Base-by-base conservation (phyloP, 2,888 invertebrate genomes). In the Cryptus viduatorius region DNA sequence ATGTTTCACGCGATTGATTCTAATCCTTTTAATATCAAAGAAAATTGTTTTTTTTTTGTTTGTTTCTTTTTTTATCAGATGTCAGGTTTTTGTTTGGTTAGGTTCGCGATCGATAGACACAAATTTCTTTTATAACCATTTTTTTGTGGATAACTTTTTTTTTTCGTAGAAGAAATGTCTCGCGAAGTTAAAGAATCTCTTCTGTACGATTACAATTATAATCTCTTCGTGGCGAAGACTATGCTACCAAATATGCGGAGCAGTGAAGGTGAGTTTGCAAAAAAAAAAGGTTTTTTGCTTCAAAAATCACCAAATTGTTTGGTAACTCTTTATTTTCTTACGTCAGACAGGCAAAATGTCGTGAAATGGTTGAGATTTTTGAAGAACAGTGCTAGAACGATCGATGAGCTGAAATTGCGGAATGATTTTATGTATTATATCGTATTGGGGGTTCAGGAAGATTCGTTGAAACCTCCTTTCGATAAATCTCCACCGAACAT, bases 391-490 rank as follows among this genome's bases (percentile, higher is more conserved):
- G 94, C 94, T 53, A 91, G 93, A 81, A 93, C 94, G 0, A 88
- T 95, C 3, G 93, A 94, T 64, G 95, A 95, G 90, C 94, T 95
- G 94, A 94, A 93, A 86, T 89, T 95, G 16, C 91, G 95, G 53
- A 95, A 95, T 89, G 95, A 95, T 88, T 94, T 95, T 86, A 94
- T 95, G 93, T 94, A 94, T 88, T 94, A 94, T 88, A 91, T 95
- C 82, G 94, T 95, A 0, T 89, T 94, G 48, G 94, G 94, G 84
- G 94, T 95, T 64, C 94, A 94, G 86, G 91, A 92, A 67, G 94
- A 94, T 2, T 93, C 94, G 84, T 89, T 95, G 65, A 93, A 93
- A 65, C 90, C 94, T 3, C 95, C 95, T 0, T 95, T 95, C 87
- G 93, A 94, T 64, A 94, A 93, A 64, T 95, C 95, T n/a, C 92